Conservation (phyloP, 2,113 vertebrate species). For the Etia nguti region DNA sequence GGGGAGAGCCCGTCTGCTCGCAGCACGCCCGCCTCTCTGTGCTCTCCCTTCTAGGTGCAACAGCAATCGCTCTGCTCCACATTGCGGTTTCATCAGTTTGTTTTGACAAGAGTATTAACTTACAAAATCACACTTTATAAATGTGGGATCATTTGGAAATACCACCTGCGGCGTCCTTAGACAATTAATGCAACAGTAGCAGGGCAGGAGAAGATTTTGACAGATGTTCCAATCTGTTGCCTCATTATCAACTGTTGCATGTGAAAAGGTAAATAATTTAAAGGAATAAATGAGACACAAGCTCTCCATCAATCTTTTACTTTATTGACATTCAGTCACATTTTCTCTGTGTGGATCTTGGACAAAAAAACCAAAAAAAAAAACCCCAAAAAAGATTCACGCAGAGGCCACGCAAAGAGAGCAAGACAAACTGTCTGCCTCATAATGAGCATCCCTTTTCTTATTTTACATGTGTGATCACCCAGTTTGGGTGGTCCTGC, state of each 20-base stretch:
- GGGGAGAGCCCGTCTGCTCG: slow-evolving; percentile 48
- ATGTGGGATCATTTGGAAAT: slow-evolving; percentile 12
- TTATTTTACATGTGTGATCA: slow-evolving; percentile 31
- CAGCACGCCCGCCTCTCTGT: not conserved
- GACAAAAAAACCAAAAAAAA: not conserved
- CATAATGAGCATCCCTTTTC: slow-evolving; percentile 46
- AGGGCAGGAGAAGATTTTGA: not conserved
- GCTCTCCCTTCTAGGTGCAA: not conserved
- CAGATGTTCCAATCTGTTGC: slow-evolving; percentile 2
- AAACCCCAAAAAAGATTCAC: not conserved
- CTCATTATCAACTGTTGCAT: not conserved
- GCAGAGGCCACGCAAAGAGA: not conserved
- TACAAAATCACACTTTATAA: slow-evolving; percentile 16
- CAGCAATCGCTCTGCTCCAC: slow-evolving; percentile 6
- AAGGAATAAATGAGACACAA: not conserved
- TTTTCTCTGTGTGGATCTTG: not conserved
- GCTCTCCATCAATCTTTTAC: not conserved
- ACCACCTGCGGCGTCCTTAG: not conserved
- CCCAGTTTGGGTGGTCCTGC: slow-evolving; percentile 56
- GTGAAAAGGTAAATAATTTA: slow-evolving; percentile 2
- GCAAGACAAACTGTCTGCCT: slow-evolving; percentile 47
- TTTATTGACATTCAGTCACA: not conserved
- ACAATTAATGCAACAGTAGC: slow-evolving; percentile 4
- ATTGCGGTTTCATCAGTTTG: slow-evolving; percentile 56
- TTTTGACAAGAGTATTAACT: slow-evolving; percentile 52